These are phyloP conservation scores for Tympanoctomys barrerae DNA, from an alignment of 2,797 vertebrate genomes.

Conservation along the genomic window DNA sequence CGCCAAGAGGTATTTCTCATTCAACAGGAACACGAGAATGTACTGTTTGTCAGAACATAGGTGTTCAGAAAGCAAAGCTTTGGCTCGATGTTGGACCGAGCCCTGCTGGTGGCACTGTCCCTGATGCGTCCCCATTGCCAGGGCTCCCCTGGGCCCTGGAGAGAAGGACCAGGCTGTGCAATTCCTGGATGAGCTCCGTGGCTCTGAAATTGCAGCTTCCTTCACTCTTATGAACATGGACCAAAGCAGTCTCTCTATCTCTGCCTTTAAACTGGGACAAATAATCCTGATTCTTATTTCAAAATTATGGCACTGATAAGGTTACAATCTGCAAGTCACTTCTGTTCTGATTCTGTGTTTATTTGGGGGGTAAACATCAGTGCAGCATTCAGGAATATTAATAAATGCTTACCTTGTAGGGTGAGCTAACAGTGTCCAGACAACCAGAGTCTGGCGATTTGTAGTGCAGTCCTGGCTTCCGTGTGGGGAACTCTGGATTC, in stretches of 20 bases:
- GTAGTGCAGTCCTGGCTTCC: background rate
- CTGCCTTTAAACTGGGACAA: background rate
- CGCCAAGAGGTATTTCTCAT: slow-evolving; percentile 46
- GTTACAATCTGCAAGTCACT: background rate
- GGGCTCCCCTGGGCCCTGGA: background rate
- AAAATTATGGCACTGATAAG: background rate
- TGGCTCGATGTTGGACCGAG: background rate
- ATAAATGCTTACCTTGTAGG: background rate
- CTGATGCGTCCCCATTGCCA: background rate
- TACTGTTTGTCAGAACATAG: background rate
- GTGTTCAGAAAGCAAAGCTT: slow-evolving; percentile 50
- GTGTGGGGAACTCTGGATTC: background rate
- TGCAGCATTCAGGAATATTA: background rate
- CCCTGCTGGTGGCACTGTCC: background rate
- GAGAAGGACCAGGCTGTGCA: background rate
- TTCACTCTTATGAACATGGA: background rate
- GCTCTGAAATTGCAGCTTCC: background rate
- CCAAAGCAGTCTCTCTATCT: background rate
- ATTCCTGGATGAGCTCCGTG: background rate
- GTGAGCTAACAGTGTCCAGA: background rate
- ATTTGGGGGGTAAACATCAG: background rate
- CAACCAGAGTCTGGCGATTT: background rate
- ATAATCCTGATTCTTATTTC: background rate
- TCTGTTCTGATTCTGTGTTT: background rate
- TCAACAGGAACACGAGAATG: slow-evolving; percentile 17